phyloP scores from a whole-genome alignment of 2,888 invertebrate genomes.

The Bellardia bayeri region DNA sequence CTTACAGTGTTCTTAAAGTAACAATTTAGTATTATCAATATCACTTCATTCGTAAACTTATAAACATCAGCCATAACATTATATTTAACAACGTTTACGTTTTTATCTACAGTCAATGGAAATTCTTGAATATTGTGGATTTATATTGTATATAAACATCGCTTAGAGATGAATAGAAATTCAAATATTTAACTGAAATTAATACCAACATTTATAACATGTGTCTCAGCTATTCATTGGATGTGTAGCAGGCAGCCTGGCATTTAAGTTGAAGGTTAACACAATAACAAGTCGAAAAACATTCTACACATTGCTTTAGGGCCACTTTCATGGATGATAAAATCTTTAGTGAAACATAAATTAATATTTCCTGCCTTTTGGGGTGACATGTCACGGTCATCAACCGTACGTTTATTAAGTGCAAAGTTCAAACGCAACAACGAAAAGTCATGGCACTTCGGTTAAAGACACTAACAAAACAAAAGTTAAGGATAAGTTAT shows the following conservation, averaged over 20 bases:
- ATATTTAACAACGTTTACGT: background rate
- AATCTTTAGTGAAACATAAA: slow-evolving; percentile 76
- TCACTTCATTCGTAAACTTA: slow-evolving; percentile 3
- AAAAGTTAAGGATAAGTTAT: background rate
- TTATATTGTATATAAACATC: background rate
- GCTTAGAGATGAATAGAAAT: background rate
- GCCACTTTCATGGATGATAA: slow-evolving; percentile 75
- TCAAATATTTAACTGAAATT: background rate
- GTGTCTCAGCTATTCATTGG: background rate
- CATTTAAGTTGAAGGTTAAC: background rate
- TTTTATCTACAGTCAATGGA: background rate
- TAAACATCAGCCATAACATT: background rate
- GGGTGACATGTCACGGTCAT: slow-evolving; percentile 45
- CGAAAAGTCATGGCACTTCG: slow-evolving; percentile 16
- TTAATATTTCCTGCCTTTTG: slow-evolving; percentile 73
- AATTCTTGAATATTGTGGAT: background rate
- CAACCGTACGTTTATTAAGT: slow-evolving; percentile 44
- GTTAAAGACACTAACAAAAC: background rate
- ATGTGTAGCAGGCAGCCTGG: background rate
- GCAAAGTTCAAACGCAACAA: slow-evolving; percentile 54
- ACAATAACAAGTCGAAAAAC: slow-evolving; percentile 3
- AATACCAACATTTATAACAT: background rate
- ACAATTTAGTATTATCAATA: background rate
- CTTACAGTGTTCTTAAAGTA: background rate
- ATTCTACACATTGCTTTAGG: slow-evolving; percentile 49